Conservation (phyloP, 64 coral and sea anemone species). For the Cladopsammia gracilis region DNA sequence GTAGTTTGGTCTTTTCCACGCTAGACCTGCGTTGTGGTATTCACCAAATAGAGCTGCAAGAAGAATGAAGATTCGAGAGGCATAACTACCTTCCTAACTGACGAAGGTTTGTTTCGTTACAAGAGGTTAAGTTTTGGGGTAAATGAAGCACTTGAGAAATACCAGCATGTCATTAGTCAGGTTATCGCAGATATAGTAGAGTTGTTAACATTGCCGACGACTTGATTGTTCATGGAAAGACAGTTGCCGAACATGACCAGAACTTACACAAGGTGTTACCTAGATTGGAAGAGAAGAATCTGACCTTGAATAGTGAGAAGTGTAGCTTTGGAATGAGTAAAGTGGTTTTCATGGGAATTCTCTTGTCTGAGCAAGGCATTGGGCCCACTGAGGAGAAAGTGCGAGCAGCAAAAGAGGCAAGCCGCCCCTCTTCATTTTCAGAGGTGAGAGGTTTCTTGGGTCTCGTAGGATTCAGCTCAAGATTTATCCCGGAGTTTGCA, state of each 20-base stretch:
- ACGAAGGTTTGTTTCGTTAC: neutral
- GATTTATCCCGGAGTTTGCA: too few relatives aligned
- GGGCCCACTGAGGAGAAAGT: too few relatives aligned
- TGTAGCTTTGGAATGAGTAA: conserved; percentile 41
- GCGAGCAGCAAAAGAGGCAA: too few relatives aligned
- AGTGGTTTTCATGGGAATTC: too few relatives aligned
- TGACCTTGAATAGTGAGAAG: conserved; percentile 12
- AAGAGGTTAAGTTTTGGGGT: conserved; percentile 33
- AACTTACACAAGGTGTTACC: neutral
- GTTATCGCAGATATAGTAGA: neutral
- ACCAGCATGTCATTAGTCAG: conserved; percentile 60
- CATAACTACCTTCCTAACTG: conserved; percentile 6
- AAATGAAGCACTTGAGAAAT: conserved; percentile 42
- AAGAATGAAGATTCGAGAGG: conserved; percentile 20
- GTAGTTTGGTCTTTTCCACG: conserved; percentile 33
- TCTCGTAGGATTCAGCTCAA: too few relatives aligned
- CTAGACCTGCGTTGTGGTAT: conserved; percentile 15
- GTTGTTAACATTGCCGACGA: neutral
- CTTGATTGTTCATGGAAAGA: neutral
- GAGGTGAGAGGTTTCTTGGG: too few relatives aligned
- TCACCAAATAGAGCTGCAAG: conserved; percentile 35
- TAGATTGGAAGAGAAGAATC: conserved; percentile 1
- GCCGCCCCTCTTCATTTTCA: too few relatives aligned
- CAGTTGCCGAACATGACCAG: neutral
- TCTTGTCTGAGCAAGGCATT: too few relatives aligned